These are phyloP conservation scores for Eupithecia subumbrata DNA, from an alignment of 2,888 invertebrate species.

Conservation along the genomic window DNA sequence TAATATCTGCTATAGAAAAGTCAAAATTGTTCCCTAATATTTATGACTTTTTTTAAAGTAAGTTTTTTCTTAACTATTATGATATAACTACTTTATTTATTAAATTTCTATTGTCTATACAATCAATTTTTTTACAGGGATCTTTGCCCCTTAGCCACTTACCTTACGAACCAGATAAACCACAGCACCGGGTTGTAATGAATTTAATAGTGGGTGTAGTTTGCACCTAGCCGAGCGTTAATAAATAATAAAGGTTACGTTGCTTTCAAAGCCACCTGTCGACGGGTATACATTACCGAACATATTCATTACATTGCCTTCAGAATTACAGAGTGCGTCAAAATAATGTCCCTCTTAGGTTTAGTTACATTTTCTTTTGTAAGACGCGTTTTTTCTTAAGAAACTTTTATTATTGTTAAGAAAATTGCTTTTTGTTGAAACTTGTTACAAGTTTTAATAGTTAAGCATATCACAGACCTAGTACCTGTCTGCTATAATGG, in stretches of 20 bases:
- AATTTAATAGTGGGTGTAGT: constrained; percentile 15
- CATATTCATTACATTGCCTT: constrained; percentile 6
- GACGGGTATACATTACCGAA: constrained; percentile 17
- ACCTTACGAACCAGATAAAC: neutral
- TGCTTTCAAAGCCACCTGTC: constrained; percentile 12
- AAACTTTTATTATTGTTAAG: constrained; percentile 1
- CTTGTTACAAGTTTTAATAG: neutral
- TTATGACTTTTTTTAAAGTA: no score
- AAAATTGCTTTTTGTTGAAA: neutral
- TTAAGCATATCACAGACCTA: neutral
- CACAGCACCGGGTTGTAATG: constrained; percentile 12
- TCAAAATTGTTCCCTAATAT: no score
- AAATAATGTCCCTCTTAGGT: neutral
- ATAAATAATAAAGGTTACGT: constrained; percentile 20
- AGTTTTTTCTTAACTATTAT: no score
- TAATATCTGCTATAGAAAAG: no score
- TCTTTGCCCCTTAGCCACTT: neutral
- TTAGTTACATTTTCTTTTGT: neutral
- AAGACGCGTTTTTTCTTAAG: neutral
- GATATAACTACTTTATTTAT: no score
- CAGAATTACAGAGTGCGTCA: neutral
- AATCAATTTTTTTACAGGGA: neutral
- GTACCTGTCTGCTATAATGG: neutral
- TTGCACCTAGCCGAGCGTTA: constrained; percentile 16
- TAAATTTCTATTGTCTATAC: no score